Conservation (phyloP, 2,113 vertebrate genomes). For the Falcunculus frontatus region DNA sequence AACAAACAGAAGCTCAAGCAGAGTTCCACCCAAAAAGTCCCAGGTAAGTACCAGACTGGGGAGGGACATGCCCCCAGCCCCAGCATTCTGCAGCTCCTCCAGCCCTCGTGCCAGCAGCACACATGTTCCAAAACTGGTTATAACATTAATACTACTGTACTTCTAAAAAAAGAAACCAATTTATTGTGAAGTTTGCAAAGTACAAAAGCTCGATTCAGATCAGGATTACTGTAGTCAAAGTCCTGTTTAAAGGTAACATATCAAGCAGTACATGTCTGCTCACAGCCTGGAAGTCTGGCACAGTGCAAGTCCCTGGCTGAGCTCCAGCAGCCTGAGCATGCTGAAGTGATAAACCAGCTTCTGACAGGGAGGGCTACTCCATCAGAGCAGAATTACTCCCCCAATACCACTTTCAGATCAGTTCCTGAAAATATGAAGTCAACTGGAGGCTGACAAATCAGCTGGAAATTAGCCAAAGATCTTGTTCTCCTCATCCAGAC, state of each 20-base stretch:
- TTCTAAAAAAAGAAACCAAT: neutral
- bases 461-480: slow-evolving; percentile 1
- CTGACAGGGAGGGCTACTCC: neutral
- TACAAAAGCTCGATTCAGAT: neutral
- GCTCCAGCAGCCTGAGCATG: neutral
- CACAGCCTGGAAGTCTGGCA: neutral
- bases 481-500: neutral
- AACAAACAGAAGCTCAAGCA: neutral
- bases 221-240: neutral
- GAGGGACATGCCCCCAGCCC: neutral
- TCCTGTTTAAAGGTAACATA: neutral
- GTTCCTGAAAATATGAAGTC: slow-evolving; percentile 1
- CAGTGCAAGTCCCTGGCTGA: neutral
- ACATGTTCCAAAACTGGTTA: neutral
- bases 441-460: neutral
- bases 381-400: neutral
- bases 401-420: neutral
- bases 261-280: neutral
- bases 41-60: neutral
- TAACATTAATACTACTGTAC: neutral
- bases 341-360: slow-evolving; percentile 7
- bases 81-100: neutral
- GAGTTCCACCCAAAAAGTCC: neutral
- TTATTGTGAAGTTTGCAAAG: neutral
- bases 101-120: rapidly evolving